phyloP scores from a whole-genome alignment of 92 coral and sea anemone species.

The Phenganax stokvisi region DNA sequence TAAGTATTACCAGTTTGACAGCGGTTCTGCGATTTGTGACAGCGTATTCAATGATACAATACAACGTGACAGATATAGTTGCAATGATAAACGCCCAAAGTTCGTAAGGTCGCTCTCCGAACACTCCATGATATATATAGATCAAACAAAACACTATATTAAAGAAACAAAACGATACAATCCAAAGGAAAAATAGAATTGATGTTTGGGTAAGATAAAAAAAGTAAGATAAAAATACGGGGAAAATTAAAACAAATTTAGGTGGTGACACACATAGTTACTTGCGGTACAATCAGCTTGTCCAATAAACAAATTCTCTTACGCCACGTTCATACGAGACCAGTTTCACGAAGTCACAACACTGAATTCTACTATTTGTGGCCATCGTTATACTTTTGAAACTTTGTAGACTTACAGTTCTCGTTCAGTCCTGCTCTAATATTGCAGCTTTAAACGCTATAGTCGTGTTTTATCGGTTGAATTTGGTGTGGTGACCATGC shows the following conservation, averaged over 20 bases:
- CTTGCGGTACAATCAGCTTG: too few species aligned
- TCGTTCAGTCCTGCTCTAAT: too few species aligned
- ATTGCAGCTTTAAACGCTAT: too few species aligned
- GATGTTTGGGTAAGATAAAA: background rate
- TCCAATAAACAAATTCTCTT: too few species aligned
- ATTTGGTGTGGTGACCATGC: too few species aligned
- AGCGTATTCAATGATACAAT: slow-evolving; percentile 24
- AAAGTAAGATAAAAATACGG: background rate
- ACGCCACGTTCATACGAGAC: too few species aligned
- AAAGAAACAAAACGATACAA: background rate
- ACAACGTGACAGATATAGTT: slow-evolving; percentile 18
- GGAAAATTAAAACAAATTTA: background rate
- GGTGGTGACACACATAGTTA: too few species aligned
- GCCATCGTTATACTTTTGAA: too few species aligned
- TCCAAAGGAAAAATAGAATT: background rate
- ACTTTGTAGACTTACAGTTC: too few species aligned
- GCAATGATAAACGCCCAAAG: slow-evolving; percentile 39
- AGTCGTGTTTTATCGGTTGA: too few species aligned
- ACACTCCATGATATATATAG: slow-evolving; percentile 33
- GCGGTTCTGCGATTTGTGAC: background rate
- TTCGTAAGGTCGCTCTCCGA: slow-evolving; percentile 40
- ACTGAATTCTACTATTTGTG: too few species aligned
- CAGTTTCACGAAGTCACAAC: too few species aligned
- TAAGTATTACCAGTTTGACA: slow-evolving; percentile 17
- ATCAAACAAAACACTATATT: slow-evolving; percentile 16